Base-by-base conservation (phyloP, 2,888 invertebrate species). In the Oscheius sp. region DNA sequence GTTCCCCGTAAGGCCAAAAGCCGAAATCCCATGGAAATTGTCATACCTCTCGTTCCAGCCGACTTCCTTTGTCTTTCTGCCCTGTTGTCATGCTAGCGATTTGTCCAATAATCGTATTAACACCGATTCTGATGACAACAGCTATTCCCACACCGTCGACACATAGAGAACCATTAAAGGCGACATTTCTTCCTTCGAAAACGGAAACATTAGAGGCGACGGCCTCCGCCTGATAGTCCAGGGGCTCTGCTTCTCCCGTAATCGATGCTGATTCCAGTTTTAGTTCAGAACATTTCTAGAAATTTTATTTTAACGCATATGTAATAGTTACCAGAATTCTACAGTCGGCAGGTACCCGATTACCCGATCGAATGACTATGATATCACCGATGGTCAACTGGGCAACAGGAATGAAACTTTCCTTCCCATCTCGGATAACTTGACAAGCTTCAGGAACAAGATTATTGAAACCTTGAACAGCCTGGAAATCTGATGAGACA, bases 201-300 rank as follows among this genome's bases (percentile, higher is more conserved):
- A 82, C 75, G 55, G 55, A 76, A 12, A 78, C 70, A 16, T 23
- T 59, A 27, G 69, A 63, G 41, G 70, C 41, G 25, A 80, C 82
- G 9, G 79, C 61, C 23, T 83, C 78, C 3, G 75, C 41, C 18
- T 56, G 73, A 45, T 78, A 83, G 45, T 82, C 82, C 43, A 83
- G 52, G 18, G 82, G 78, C 55, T 82, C 82, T 0, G 81, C 72
- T 58, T 83, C 82, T 49, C 81, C 81, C 21, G 82, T 82, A 25
- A 82, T 82, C 1, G 80, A 76, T 5, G 82, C 81, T 16, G 78
- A 74, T 61, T 83, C 82, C 59, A 82, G 68, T 45, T 81, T 80
- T 46, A 82, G 59, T 45, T 82, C 73, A 13, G 73, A 53, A 70
- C 78, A 80, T 21, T 73, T 63, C 71, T 77, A 45, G 72, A 79